Percentiles rank a stretch among this genome's conserved stretches.
These are phyloP conservation scores for Cynopterus brachyotis DNA, from an alignment of 2,113 vertebrate genomes.

Conservation along the genomic window DNA sequence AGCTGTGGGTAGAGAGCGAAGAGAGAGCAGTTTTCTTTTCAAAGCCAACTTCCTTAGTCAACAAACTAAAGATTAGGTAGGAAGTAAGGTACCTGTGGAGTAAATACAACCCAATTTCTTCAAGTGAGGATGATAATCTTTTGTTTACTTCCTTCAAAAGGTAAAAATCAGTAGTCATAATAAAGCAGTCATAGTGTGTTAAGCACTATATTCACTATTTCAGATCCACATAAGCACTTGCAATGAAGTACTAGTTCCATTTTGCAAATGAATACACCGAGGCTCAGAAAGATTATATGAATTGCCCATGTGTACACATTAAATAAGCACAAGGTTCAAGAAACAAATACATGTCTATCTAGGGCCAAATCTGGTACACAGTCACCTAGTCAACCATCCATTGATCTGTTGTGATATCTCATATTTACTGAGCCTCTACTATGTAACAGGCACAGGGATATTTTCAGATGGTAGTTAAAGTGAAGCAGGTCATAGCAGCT, in stretches of 20 bases:
- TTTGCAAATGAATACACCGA: conserved; percentile 33
- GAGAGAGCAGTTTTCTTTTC: conserved; percentile 19
- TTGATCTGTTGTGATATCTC: not conserved
- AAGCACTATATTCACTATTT: conserved; percentile 4
- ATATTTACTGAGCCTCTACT: not conserved
- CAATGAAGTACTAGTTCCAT: not conserved
- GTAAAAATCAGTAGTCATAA: not conserved
- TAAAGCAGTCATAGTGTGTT: not conserved
- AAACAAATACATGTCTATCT: not conserved
- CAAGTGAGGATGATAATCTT: not conserved
- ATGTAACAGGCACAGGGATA: not conserved
- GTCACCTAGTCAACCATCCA: not conserved
- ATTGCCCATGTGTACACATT: not conserved
- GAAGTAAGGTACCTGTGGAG: not conserved
- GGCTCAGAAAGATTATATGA: conserved; percentile 5
- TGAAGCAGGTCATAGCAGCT: not conserved
- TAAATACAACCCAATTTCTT: not conserved
- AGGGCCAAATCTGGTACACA: not conserved
- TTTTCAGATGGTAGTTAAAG: not conserved
- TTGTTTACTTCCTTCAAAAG: conserved; percentile 13
- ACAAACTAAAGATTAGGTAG: conserved; percentile 25
- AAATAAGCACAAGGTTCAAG: conserved; percentile 9
- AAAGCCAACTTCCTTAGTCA: conserved; percentile 34
- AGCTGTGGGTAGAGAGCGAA: not conserved
- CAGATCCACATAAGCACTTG: not conserved